phyloP scores from a whole-genome alignment of 2,888 invertebrate species.

The Chorisops tibialis region DNA sequence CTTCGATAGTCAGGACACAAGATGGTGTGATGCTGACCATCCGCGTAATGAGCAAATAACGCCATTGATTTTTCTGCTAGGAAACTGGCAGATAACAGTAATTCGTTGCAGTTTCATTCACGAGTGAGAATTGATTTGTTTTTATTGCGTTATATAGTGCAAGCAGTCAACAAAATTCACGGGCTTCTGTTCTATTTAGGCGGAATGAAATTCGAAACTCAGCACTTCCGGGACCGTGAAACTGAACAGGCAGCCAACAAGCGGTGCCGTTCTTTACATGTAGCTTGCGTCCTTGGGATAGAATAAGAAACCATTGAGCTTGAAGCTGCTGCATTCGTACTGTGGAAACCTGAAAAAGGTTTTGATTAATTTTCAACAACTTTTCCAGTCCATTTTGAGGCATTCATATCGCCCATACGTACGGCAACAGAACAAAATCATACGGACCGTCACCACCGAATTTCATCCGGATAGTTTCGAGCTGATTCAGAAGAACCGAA shows the following conservation, averaged over 20 bases:
- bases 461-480: slow-evolving; percentile 64
- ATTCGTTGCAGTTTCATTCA: too few species aligned
- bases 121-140: too few species aligned
- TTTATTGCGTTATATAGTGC: slow-evolving; percentile 24
- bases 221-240: slow-evolving; percentile 68
- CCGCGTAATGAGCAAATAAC: too few species aligned
- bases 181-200: slow-evolving; percentile 20
- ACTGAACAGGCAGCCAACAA: slow-evolving; percentile 89
- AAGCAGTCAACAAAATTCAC: slow-evolving; percentile 19
- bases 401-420: slow-evolving; percentile 42
- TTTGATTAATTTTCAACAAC: background rate
- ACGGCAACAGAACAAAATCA: slow-evolving; percentile 39
- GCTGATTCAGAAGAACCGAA: slow-evolving; percentile 79
- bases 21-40: too few species aligned
- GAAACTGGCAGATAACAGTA: too few species aligned
- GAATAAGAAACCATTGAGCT: slow-evolving; percentile 85
- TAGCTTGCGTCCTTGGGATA: slow-evolving; percentile 84
- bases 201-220: background rate
- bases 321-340: slow-evolving; percentile 49
- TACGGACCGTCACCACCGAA: slow-evolving; percentile 37
- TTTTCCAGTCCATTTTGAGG: slow-evolving; percentile 36
- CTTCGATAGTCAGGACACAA: too few species aligned
- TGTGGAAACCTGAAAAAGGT: slow-evolving; percentile 38
- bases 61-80: too few species aligned
- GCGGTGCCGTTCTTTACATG: slow-evolving; percentile 72